These are phyloP conservation scores for Salvelinus alpinus DNA, from an alignment of 2,113 vertebrate genomes.

Conservation along the genomic window DNA sequence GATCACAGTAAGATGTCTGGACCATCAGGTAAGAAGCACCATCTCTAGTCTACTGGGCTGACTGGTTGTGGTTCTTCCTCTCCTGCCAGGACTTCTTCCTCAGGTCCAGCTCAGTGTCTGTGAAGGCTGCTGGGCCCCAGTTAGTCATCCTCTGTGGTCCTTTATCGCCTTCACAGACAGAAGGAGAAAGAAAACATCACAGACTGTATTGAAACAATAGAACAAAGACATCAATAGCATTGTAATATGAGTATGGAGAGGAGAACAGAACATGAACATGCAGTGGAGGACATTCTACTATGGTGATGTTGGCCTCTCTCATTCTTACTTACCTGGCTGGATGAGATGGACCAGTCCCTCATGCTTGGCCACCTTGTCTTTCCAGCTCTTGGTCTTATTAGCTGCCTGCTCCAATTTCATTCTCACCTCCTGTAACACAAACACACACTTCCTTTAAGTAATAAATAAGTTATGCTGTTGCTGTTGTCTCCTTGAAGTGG, in stretches of 20 bases:
- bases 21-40: not conserved
- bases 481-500: not conserved
- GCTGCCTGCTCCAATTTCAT: slow-evolving; percentile 85
- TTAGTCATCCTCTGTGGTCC: slow-evolving; percentile 83
- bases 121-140: slow-evolving; percentile 88
- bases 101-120: slow-evolving; percentile 81
- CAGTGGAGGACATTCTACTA: not conserved
- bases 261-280: not conserved
- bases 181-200: not conserved
- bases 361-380: slow-evolving; percentile 90
- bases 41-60: slow-evolving; percentile 51
- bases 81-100: slow-evolving; percentile 87
- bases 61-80: slow-evolving; percentile 71
- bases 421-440: slow-evolving; percentile 79
- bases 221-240: too few species aligned
- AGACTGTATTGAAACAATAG: too few species aligned
- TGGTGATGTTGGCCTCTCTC: not conserved
- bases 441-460: not conserved
- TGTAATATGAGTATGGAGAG: not conserved
- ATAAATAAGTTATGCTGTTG: too few species aligned
- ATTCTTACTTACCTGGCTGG: slow-evolving; percentile 82
- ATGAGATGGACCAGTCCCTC: slow-evolving; percentile 92
- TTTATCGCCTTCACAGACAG: slow-evolving; percentile 76
- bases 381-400: slow-evolving; percentile 89
- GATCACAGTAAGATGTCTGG: not conserved